Evolutionary conservation across 2,888 invertebrate genomes (phyloP), one percentile per base, ranked within the genome.

Genomic region (Piscicola geometra): DNA sequence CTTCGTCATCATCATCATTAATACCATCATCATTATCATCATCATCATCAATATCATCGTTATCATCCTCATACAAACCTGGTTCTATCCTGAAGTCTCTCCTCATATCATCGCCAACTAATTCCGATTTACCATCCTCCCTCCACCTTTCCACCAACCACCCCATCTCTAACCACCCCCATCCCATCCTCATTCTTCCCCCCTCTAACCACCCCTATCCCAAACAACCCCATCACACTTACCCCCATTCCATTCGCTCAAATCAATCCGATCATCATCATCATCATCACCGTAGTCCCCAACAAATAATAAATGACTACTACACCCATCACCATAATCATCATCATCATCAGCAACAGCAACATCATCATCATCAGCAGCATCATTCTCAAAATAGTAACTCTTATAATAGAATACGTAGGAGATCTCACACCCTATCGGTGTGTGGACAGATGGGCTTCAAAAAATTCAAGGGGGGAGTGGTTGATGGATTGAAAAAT

Each of bases 341-440:
- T 41, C 56, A 71, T 32, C 30, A 21, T 56, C 56, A 41, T 30
- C 32, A 50, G 1, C 30, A 3, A n/a, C 50, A 52, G 1, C 41
- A 15, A 50, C 30, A 2, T 25, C 25, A n/a, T 28, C 41, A 5
- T 30, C n/a, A 64, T 64, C 35, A 32, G 2, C 50, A 71, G 18
- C 56, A 50, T 28, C 56, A 30, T 71, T 71, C 71, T 30, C 41
- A 56, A 56, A 56, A 56, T 25, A 56, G 25, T 21, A 56, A 52
- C 2, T 21, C 35, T 36, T 32, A 60, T 28, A 56, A 33, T 47
- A 56, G 36, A n/a, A 28, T 33, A 25, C 52, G 73, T 5, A 15
- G 56, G 36, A 73, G 73, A 21, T 73, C 73, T n/a, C 73, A 73
- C 28, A 73, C 73, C n/a, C 60, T 72, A 3, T 73, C 60, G 12